Conservation (phyloP, 2,113 vertebrate species). For the Turnix velox region DNA sequence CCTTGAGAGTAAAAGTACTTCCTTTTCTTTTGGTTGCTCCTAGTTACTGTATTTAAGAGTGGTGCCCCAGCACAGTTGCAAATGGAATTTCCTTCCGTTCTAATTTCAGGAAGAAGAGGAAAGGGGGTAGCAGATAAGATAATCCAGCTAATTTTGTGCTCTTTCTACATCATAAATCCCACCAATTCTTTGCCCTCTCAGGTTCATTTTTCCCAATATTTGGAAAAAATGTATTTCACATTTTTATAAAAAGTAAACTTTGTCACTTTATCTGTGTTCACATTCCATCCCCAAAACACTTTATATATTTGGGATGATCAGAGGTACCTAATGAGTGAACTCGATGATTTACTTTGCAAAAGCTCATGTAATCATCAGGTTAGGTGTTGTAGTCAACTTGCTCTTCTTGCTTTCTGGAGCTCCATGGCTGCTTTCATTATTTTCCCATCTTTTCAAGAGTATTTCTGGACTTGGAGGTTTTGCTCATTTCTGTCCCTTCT, state of each 20-base stretch:
- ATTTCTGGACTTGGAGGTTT: not conserved
- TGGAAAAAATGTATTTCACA: not conserved
- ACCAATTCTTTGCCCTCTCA: not conserved
- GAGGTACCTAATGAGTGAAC: not conserved
- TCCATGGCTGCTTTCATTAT: not conserved
- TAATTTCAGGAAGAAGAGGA: not conserved
- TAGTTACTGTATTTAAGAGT: not conserved
- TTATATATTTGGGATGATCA: not conserved
- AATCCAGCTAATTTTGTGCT: not conserved
- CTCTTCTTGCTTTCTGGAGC: not conserved
- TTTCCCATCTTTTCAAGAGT: not conserved
- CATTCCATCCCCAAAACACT: not conserved
- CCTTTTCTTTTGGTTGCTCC: not conserved
- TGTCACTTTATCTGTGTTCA: not conserved
- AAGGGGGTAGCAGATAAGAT: not conserved
- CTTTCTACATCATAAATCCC: not conserved
- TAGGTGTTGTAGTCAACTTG: not conserved
- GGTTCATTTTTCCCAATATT: not conserved
- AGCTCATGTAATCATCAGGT: not conserved
- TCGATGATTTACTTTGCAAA: not conserved
- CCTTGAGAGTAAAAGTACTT: not conserved
- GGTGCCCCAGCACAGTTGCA: not conserved
- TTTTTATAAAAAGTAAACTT: not conserved
- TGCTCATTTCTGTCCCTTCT: not conserved
- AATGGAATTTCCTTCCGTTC: conserved; percentile 12